Base-by-base conservation (phyloP, 1,140 invertebrate species). In the Hypothenemus hampei region DNA sequence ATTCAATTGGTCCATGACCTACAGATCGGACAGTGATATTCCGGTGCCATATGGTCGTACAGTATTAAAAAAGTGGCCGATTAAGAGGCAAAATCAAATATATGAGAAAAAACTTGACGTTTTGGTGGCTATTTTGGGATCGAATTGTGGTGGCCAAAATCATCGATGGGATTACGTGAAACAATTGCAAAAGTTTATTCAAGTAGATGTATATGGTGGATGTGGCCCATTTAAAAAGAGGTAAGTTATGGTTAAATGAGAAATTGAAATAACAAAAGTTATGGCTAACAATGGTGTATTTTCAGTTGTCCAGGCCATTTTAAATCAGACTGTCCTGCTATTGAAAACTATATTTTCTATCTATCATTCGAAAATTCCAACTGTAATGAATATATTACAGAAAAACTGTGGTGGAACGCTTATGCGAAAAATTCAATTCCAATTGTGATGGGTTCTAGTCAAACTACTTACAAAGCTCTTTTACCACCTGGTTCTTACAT, bases 1-100 rank as follows among this genome's bases (percentile, higher is more conserved):
- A 5, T 87, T 88, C 62, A 87, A 88, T 65, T 87, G 85, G 85
- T 85, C 85, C 1, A 87, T 88, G 85, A 81, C 78, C 1, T 89
- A 87, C 61, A 75, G 80, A 60, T 77, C 72, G 59, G 80, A 86
- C 57, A 78, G 84, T 5, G 83, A 86, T 58, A 72, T 87, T 18
- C 83, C 82, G 0, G 78, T 86, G 2, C 82, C 83, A 2, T 86
- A 86, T 60, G 84, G 81, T 6, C 69, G 81, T 29, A 80, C 78
- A 7, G 29, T 82, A 31, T 16, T 60, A 11, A 59, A 66, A 23
- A 62, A 66, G 15, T 43, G n/a, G n/a, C 47, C 56, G 0, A 53
- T 15, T 15, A 3, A 37, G 48, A 20, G 35, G 21, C 7, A 47
- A 15, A 15, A 44, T 4, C 16, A 31, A 4, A 10, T 58, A 6